Base-by-base conservation (phyloP, 1,140 invertebrate species). In the Plodia interpunctella region DNA sequence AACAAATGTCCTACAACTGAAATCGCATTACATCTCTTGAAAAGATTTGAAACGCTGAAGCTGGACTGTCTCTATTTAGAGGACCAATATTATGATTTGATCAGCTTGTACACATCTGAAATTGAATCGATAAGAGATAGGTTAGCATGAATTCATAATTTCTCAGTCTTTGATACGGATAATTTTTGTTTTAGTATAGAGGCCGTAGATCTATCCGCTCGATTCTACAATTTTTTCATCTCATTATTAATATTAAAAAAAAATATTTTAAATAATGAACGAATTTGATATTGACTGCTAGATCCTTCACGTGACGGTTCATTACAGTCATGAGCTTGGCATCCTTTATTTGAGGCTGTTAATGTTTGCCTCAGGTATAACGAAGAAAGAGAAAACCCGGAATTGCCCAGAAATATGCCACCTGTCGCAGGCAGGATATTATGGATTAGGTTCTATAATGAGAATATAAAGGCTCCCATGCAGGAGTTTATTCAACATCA, bases 381-480 rank as follows among this genome's bases (percentile, higher is more conserved):
- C 63, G 93, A 94, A 76, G 92, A 94, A 66, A 88, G 94, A 64
- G 92, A 92, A 30, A 87, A 92, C 71, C 94, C 94, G 21, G 90
- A 91, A 15, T 68, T 94, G 21, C 91, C 93, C 0, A 85, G 92
- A 49, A 94, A 94, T 71, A 90, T 94, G 80, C 93, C 94, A 6
- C 93, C 94, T 0, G 91, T 94, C 2, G 87, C 92, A 2, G 94
- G 93, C 32, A 87, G 94, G 71, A 93, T 95, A 8, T 88, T 92
- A 66, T 95, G 94, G 94, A 94, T 94, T 66, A 88, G 94, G 35
- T 93, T 94, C 52, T 91, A 94, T 57, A 92, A 92, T 63, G 91
- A 91, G 64, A 91, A 92, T 25, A 92, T 95, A 15, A 91, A 94
- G 72, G 69, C 78, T 11, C 93, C 93, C 0, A 95, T 95, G 93